Evolutionary conservation across 2,113 vertebrate species (phyloP), one percentile per base, ranked within the genome.

Genomic region (Thymallus thymallus): DNA sequence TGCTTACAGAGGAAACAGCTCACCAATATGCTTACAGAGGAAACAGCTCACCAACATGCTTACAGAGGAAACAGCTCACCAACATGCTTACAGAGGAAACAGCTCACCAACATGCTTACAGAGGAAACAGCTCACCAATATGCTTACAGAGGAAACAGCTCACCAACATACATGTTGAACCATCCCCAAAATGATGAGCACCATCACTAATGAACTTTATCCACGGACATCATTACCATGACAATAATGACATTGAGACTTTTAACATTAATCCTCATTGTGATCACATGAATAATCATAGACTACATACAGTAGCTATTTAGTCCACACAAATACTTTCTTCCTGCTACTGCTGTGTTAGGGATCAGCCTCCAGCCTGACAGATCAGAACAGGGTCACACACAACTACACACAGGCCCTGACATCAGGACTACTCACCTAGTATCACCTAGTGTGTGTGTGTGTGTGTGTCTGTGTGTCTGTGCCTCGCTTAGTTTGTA

Each of bases 21-120:
- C n/a, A n/a, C n/a, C n/a, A n/a, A n/a, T n/a, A n/a, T n/a, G n/a
- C 62, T 73, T 63, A 48, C 72, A 20, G 63, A 41, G 29, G 30
- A 66, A 18, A 66, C 14, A 64, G 62, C 16, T 29, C 26, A 66
- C 56, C 64, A 18, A 32, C 14, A 29, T 10, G 6, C 62, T 73
- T 63, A 48, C 72, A 20, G 63, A 41, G 29, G 30, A 66, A 18
- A 66, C 14, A 64, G 62, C 16, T 29, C 26, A 66, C 56, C 64
- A 18, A 32, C 14, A 29, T 10, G 6, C 62, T 73, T 63, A 48
- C 72, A 20, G 63, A 41, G 29, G 30, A 66, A 18, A 66, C 14
- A 64, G 62, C 16, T 29, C 26, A 66, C 56, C 64, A 18, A 32
- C 14, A 29, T 10, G 6, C 62, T 73, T 63, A 48, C 72, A 20